A percentile compares a stretch with the other conserved stretches of the same genome.
Evolutionary conservation across 2,888 invertebrate species (phyloP).

Genomic region (Phragmatobia fuliginosa): DNA sequence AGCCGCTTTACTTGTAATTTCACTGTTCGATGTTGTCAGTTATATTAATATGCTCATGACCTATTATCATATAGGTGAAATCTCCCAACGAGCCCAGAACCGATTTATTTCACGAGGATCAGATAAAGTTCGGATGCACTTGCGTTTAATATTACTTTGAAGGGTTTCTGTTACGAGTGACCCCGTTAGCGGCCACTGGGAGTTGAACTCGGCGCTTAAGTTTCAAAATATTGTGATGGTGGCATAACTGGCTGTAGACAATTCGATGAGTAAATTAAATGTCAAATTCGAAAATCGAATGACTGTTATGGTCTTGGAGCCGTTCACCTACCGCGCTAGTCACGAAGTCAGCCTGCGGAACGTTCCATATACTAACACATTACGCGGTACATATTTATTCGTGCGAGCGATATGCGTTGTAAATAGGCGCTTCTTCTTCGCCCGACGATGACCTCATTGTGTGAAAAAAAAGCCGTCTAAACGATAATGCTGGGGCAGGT

Average conservation of each 20-base stretch:
- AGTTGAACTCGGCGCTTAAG: constrained; percentile 56
- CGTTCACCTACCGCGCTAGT: constrained; percentile 70
- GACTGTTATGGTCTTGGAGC: constrained; percentile 45
- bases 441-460: constrained; percentile 75
- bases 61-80: constrained; percentile 79
- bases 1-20: constrained; percentile 77
- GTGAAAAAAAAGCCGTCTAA: constrained; percentile 65
- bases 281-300: constrained; percentile 64
- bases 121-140: constrained; percentile 75
- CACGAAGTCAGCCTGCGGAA: constrained; percentile 68
- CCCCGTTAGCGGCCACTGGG: constrained; percentile 62
- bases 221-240: constrained; percentile 79
- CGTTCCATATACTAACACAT: constrained; percentile 63
- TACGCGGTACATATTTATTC: constrained; percentile 63
- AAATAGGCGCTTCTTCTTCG: constrained; percentile 65
- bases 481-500: constrained; percentile 55
- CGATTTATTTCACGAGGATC: constrained; percentile 76
- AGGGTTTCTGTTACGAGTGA: constrained; percentile 62
- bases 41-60: constrained; percentile 83
- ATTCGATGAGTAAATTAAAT: constrained; percentile 64
- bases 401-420: constrained; percentile 70
- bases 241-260: constrained; percentile 49
- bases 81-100: constrained; percentile 64
- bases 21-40: constrained; percentile 80
- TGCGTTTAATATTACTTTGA: constrained; percentile 63